Conservation (phyloP, 2,797 vertebrate species). For the Staurois parvus region DNA sequence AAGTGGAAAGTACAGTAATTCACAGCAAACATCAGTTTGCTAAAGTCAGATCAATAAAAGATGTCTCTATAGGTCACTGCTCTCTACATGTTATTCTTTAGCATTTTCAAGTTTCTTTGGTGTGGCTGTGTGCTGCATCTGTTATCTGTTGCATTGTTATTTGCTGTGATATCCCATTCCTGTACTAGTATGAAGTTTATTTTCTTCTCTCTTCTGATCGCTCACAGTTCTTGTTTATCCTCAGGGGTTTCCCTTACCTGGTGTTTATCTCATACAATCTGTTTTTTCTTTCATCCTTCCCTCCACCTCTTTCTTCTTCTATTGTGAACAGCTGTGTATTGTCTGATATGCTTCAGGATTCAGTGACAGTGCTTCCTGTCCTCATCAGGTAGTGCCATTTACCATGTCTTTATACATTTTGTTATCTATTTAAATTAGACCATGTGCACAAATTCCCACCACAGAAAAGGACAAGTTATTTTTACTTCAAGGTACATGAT, state of each 20-base stretch:
- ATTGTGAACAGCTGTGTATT: constrained; percentile 40
- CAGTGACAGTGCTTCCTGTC: constrained; percentile 5
- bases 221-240: constrained; percentile 20
- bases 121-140: constrained; percentile 16
- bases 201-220: not conserved
- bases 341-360: constrained; percentile 27
- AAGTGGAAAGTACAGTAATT: no score
- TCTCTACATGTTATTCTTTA: no score
- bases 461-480: no score
- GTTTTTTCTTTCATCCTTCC: constrained; percentile 31
- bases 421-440: constrained; percentile 1
- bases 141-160: not conserved
- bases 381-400: not conserved
- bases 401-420: not conserved
- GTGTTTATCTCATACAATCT: constrained; percentile 50
- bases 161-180: not conserved
- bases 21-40: not conserved
- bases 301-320: not conserved
- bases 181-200: constrained; percentile 2
- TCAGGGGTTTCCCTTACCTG: constrained; percentile 27
- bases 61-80: no score
- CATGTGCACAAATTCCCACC: not conserved
- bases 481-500: no score
- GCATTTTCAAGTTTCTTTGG: not conserved
- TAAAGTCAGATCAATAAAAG: no score